Base-by-base conservation (phyloP, 2,797 vertebrate genomes). In the Tapirus indicus region DNA sequence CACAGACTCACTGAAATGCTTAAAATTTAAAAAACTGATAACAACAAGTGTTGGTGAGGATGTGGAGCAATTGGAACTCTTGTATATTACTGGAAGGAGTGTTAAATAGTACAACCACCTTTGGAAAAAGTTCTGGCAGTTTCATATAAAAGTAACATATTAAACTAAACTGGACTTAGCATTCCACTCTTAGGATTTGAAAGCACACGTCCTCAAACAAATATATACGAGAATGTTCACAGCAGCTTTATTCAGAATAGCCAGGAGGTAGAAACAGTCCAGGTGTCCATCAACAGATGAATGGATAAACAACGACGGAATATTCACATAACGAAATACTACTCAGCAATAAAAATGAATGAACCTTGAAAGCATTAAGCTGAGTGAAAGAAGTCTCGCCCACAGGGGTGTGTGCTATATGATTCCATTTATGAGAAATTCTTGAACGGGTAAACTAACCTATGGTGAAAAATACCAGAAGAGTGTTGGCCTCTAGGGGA, bases 271-370 rank as follows among this genome's bases (percentile, higher is more conserved):
- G 85, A 58, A 72, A 38, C 8, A 25, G 54, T n/a, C 20, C 38
- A 25, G 27, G n/a, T 14, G 69, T n/a, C 54, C 29, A 2, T 88
- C 38, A 47, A 25, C 1, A 0, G 20, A 29, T 0, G 5, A 14
- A 10, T 60, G 38, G 13, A 56, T n/a, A 44, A 47, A 60, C 38
- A 69, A 52, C 23, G 2, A 25, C 0, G 3, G 69, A 58, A 17
- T 25, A 60, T 10, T 44, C 52, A 41, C 38, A 44, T 35, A 74
- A 17, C 4, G 10, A 52, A 52, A 77, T n/a, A 52, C 47, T 20
- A n/a, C 25, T 62, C 56, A 60, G 54, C 16, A 29, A 44, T 75
- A 52, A 49, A 38, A 88, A 52, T 38, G 32, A 88, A 64, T 25
- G 60, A 47, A 5, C 62, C 4, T 56, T 6, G 29, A 29, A 80